Base-by-base conservation (phyloP, 2,113 vertebrate species). In the Platysteira castanea region DNA sequence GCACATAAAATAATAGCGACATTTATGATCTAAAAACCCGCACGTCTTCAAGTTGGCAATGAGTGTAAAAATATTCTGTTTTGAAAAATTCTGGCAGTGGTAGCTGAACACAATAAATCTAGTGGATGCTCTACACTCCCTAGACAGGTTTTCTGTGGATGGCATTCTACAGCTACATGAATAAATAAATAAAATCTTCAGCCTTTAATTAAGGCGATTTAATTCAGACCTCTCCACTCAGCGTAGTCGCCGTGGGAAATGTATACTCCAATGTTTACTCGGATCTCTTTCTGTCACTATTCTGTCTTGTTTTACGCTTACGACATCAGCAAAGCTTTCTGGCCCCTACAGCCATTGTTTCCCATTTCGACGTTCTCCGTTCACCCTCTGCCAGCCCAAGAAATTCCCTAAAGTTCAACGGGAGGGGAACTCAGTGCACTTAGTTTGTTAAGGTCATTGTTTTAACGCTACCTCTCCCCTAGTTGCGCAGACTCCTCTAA, bases 251-350 rank as follows among this genome's bases (percentile, higher is more conserved):
- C 23, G n/a, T 59, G 63, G 74, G 83, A 90, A 95, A 95, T 60
- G 64, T 64, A 92, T 67, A 84, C 74, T 84, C 64, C 70, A 73
- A 18, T 79, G 88, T 90, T 94, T 91, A 86, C 89, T 49, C 42
- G 26, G 73, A 93, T 94, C 78, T 65, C 73, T 87, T 95, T 87
- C 91, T 81, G 69, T 79, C 92, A 76, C 59, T 75, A 35, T 79
- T 93, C 83, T 83, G 41, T 70, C 84, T 60, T 73, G 75, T 73
- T 70, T 81, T 81, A 75, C 5, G 17, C 59, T 93, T 77, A 77
- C 70, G 42, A 74, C 90, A 87, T 15, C 71, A 60, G 83, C 30
- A 87, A 91, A 96, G 64, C 68, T 74, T 84, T 84, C 86, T 87
- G 81, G 87, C 73, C 80, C 89, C 46, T 50, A 7, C 42, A 85